Evolutionary conservation across 2,888 invertebrate species (phyloP).

Genomic region (Bellardia pandia): DNA sequence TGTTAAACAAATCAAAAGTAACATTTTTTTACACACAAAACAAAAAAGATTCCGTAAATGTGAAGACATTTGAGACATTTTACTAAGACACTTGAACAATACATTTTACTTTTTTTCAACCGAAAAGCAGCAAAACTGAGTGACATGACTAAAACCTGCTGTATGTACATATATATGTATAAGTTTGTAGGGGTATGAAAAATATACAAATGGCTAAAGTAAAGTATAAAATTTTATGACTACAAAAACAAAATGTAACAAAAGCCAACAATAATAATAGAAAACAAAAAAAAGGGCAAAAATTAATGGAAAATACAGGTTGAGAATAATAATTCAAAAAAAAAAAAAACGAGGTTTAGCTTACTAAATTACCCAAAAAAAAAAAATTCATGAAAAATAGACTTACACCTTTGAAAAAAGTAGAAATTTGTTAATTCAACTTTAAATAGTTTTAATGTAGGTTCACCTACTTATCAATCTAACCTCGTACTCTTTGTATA

Average conservation of each 20-base stretch:
- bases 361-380: no score
- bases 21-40: conserved; percentile 3
- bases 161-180: not conserved
- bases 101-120: conserved; percentile 53
- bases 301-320: conserved; percentile 38
- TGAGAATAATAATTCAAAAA: not conserved
- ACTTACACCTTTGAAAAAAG: no score
- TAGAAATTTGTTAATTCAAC: no score
- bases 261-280: conserved; percentile 11
- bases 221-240: conserved; percentile 12
- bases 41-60: conserved; percentile 30
- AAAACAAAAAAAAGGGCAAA: not conserved
- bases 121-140: conserved; percentile 24
- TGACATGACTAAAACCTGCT: conserved; percentile 4
- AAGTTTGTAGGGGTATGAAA: no score
- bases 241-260: conserved; percentile 1
- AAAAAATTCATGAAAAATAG: no score
- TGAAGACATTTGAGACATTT: conserved; percentile 66
- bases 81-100: conserved; percentile 57
- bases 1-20: conserved; percentile 15
- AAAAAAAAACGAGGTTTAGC: not conserved
- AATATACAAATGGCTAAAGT: not conserved
- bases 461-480: not conserved
- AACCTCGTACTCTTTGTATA: not conserved
- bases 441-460: no score